Base-by-base conservation (phyloP, 2,113 vertebrate species). In the Siniperca chuatsi region DNA sequence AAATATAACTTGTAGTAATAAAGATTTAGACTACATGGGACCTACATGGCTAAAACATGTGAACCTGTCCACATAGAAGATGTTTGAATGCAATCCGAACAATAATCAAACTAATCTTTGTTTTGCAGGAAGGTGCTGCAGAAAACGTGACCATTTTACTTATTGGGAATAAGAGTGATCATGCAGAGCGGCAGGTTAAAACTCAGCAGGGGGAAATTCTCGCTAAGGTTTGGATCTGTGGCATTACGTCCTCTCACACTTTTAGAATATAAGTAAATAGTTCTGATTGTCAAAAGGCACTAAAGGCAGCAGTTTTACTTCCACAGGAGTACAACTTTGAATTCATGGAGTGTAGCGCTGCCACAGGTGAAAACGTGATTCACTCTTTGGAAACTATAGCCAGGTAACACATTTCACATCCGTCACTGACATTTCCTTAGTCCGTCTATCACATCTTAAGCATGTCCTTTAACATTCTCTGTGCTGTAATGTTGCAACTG, bases 291-390 rank as follows among this genome's bases (percentile, higher is more conserved):
- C 5, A 50, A 50, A 54, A 3, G 4, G 5, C 61, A 75, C 23
- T 86, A 23, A 89, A 20, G 1, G 2, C 33, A 55, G 44, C 44
- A 13, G n/a, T 67, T 79, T 65, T 62, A 37, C 21, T 44, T 85
- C 75, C 25, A 71, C 82, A 99, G 98, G 97, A 97, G 78, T 95
- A 96, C 77, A 95, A 95, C 42, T 91, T 97, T 72, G 79, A 87
- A 71, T 99, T 99, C 73, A 94, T 94, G 1, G 98, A 99, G 90
- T 99, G 98, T 89, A 99, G 98, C 0, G 98, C 97, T 57, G 95
- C 95, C 68, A 97, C 97, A 0, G 98, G 98, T 11, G 95, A 97
- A 88, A 98, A 99, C 1, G 95, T 99, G 84, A 85, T 87, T 0
- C 92, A 97, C 76, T 94, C 96, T 68, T 78, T 99, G 92, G 91